phyloP scores from a whole-genome alignment of 1,140 invertebrate genomes.

The Brachionus rotundiformis region DNA sequence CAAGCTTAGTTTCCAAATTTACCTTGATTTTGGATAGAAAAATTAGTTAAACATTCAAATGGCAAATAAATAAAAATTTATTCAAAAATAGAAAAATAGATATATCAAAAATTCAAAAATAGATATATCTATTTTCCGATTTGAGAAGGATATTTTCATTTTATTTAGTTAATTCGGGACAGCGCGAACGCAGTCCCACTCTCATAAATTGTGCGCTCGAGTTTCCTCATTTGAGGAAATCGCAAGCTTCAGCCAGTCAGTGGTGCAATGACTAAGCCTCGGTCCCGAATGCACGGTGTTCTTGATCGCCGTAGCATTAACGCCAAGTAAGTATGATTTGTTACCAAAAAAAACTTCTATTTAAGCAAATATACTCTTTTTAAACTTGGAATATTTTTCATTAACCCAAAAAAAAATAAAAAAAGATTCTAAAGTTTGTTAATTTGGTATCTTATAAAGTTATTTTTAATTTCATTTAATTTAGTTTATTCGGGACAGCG shows the following conservation, averaged over 20 bases:
- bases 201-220: conserved; percentile 52
- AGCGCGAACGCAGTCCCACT: conserved; percentile 52
- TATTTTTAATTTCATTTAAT: not conserved
- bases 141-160: conserved; percentile 19
- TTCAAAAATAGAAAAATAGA: too few species aligned
- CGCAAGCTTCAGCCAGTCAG: conserved; percentile 52
- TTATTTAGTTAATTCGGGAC: conserved; percentile 43
- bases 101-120: not conserved
- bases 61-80: too few species aligned
- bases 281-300: conserved; percentile 52
- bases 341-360: not conserved
- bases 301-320: conserved; percentile 52
- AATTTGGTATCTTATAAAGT: not conserved
- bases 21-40: too few species aligned
- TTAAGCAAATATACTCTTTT: not conserved
- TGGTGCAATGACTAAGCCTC: conserved; percentile 52
- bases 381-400: not conserved
- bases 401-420: not conserved
- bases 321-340: conserved; percentile 52
- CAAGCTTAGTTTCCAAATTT: too few species aligned
- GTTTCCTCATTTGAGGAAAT: conserved; percentile 52
- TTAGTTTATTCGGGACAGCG: conserved; percentile 47
- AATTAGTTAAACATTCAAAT: too few species aligned
- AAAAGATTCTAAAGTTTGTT: not conserved
- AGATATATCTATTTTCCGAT: too few species aligned